Conservation (phyloP, 2,797 vertebrate genomes). For the Pseudochaenichthys georgianus region DNA sequence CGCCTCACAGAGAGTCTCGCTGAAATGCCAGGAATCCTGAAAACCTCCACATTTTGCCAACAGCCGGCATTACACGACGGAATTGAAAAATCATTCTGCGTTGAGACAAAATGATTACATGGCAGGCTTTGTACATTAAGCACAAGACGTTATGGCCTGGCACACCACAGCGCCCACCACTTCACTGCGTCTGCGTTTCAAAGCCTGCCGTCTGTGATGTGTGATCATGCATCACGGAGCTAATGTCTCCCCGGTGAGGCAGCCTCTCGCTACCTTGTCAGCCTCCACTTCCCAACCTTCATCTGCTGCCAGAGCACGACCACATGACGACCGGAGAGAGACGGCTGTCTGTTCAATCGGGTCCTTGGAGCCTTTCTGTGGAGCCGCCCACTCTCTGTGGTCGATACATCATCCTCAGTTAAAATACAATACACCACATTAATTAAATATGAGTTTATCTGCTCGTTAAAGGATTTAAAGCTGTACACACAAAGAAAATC, state of each 20-base stretch:
- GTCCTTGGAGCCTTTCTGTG: conserved; percentile 21
- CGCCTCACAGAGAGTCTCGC: conserved; percentile 10
- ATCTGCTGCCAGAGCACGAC: conserved; percentile 66
- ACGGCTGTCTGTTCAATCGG: conserved; percentile 42
- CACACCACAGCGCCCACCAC: conserved; percentile 61
- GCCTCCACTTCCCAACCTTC: conserved; percentile 66
- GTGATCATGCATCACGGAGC: conserved; percentile 76
- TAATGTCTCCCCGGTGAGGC: conserved; percentile 81
- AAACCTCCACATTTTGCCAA: conserved; percentile 20
- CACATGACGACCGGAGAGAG: conserved; percentile 58
- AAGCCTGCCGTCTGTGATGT: conserved; percentile 69
- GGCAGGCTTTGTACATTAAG: conserved; percentile 27
- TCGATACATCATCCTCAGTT: conserved; percentile 17
- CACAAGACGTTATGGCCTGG: conserved; percentile 50
- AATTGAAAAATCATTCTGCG: conserved; percentile 28
- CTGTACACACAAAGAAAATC: background rate
- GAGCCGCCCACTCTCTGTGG: conserved; percentile 26
- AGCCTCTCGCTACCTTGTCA: conserved; percentile 74
- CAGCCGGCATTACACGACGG: conserved; percentile 7
- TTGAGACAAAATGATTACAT: conserved; percentile 40
- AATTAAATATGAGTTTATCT: conserved; percentile 28
- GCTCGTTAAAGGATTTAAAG: conserved; percentile 13
- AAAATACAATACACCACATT: conserved; percentile 6
- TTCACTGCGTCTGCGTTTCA: conserved; percentile 56
- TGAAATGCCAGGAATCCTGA: conserved; percentile 32